A percentile compares a stretch with the other conserved stretches of the same genome.
Evolutionary conservation across 2,888 invertebrate species (phyloP).

Genomic region (Cepaea hortensis): DNA sequence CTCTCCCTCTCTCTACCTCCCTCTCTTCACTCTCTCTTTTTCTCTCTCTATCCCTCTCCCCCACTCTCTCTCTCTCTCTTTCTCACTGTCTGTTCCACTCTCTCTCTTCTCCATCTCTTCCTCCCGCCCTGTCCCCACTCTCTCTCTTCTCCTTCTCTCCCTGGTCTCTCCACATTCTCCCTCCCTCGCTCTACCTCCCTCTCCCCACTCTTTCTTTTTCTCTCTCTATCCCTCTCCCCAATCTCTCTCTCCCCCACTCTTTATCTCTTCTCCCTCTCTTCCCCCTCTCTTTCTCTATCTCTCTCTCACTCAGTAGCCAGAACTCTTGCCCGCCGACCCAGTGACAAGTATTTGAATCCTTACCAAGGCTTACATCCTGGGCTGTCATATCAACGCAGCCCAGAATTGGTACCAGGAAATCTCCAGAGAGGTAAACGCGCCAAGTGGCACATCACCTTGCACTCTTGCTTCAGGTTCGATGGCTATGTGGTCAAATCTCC

Average conservation of each 20-base stretch:
- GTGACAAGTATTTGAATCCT: too few species aligned
- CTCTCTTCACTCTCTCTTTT: not conserved
- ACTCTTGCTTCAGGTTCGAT: too few species aligned
- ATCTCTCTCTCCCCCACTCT: not conserved
- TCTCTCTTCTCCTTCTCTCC: slow-evolving; percentile 18
- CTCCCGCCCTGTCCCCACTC: slow-evolving; percentile 10
- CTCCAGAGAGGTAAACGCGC: too few species aligned
- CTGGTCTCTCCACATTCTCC: slow-evolving; percentile 13
- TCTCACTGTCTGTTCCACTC: too few species aligned
- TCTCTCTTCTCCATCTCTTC: slow-evolving; percentile 34
- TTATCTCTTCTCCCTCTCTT: not conserved
- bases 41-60: too few species aligned
- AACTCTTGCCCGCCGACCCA: too few species aligned
- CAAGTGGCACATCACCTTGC: too few species aligned
- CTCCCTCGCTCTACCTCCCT: slow-evolving; percentile 17
- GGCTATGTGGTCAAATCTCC: too few species aligned
- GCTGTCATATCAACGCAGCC: too few species aligned
- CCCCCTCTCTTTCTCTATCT: not conserved
- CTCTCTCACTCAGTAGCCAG: not conserved
- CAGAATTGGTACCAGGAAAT: too few species aligned
- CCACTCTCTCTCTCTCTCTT: too few species aligned
- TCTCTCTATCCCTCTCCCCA: slow-evolving; percentile 15
- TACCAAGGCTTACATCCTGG: too few species aligned
- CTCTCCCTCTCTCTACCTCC: slow-evolving; percentile 34
- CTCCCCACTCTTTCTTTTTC: slow-evolving; percentile 21